These are phyloP conservation scores for Crocuta crocuta DNA, from an alignment of 2,113 vertebrate species.

Conservation along the genomic window DNA sequence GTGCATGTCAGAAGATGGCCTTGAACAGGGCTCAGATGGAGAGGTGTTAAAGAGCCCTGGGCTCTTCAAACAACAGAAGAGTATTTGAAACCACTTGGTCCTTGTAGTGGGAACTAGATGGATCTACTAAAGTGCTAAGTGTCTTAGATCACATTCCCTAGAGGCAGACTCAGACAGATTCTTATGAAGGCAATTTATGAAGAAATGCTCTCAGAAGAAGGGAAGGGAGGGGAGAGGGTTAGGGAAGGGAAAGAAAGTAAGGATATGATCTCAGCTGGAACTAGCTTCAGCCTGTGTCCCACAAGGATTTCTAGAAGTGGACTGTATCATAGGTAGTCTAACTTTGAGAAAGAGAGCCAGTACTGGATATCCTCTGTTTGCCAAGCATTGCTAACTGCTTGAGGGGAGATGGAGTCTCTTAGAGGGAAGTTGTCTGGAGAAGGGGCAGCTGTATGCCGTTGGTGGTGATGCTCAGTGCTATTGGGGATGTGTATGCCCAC, in stretches of 20 bases:
- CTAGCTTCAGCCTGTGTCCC: background rate
- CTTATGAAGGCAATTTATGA: background rate
- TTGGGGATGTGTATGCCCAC: rapidly evolving
- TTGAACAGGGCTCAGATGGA: background rate
- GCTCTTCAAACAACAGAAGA: background rate
- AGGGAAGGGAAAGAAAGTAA: background rate
- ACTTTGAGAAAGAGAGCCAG: background rate
- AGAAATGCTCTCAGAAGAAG: background rate
- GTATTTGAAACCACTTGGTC: background rate
- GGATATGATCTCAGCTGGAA: background rate
- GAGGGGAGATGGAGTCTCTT: background rate
- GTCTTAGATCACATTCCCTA: background rate
- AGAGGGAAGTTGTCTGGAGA: background rate
- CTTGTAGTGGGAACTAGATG: background rate
- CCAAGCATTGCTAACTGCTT: background rate
- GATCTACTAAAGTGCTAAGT: background rate
- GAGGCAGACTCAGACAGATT: background rate
- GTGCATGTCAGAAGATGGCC: background rate
- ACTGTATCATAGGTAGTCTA: background rate
- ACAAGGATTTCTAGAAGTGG: background rate
- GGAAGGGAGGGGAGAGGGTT: too few relatives aligned
- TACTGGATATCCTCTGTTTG: background rate
- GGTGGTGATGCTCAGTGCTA: background rate
- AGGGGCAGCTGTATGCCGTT: background rate
- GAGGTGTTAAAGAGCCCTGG: background rate